Base-by-base conservation (phyloP, 2,888 invertebrate genomes). In the Acleris holmiana region DNA sequence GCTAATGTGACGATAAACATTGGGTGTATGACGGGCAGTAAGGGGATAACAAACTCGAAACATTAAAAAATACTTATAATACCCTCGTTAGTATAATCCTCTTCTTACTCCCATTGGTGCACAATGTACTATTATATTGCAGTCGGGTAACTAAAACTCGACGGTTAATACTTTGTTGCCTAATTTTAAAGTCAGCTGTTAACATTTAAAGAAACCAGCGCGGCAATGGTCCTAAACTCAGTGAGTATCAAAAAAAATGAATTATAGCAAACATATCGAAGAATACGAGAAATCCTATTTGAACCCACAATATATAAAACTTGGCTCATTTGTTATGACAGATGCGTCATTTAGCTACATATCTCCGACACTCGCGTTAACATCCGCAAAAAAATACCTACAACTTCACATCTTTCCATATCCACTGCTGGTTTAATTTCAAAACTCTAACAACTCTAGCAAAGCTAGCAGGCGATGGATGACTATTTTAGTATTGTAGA, bases 291-390 rank as follows among this genome's bases (percentile, higher is more conserved):
- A 55, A 44, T 23, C 56, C 46, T 57, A 29, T 56, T 57, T 35
- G 29, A 29, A 46, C 41, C 5, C 44, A 4, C 25, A 6, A 47
- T 57, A 18, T 47, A 47, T 47, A 57, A 57, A 57, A 57, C 46
- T 47, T 25, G 4, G 10, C 46, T 57, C 47, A 57, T 47, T 57
- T 57, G 56, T 57, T 57, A 57, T 57, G 56, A 57, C 56, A 47
- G 47, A 57, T 57, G 56, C 47, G 47, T 57, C 56, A 57, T 47
- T 57, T 47, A n/a, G 56, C 46, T 46, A 57, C 47, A 47, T 40
- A 29, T 57, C 56, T 13, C 21, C 19, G 47, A 47, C 56, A 57
- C 46, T 57, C 41, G 21, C 10, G n/a, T 23, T 55, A 44, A 55
- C 41, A n/a, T 55, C 23, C 17, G 44, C 55, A 44, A 44, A 55